These are phyloP conservation scores for Orchestes rusci DNA, from an alignment of 2,888 invertebrate genomes.

Conservation along the genomic window DNA sequence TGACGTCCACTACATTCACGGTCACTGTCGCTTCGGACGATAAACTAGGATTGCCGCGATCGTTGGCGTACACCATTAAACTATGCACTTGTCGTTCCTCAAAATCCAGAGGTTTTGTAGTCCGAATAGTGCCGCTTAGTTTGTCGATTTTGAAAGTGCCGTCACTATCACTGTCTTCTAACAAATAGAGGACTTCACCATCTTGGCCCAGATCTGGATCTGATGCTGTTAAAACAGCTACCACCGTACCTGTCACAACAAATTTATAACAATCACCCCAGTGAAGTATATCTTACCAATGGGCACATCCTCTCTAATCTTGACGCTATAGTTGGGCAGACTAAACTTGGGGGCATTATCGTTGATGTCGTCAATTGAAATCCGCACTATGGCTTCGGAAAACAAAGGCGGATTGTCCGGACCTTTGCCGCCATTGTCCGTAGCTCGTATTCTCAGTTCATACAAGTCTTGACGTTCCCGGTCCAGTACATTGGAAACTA, in stretches of 20 bases:
- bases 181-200: slow-evolving; percentile 73
- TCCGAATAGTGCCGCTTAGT: slow-evolving; percentile 78
- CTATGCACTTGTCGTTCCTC: slow-evolving; percentile 86
- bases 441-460: slow-evolving; percentile 70
- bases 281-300: slow-evolving; percentile 33
- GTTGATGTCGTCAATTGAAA: slow-evolving; percentile 83
- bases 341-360: slow-evolving; percentile 82
- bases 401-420: slow-evolving; percentile 54
- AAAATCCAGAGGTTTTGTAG: slow-evolving; percentile 73
- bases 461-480: slow-evolving; percentile 78
- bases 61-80: slow-evolving; percentile 75
- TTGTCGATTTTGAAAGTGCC: slow-evolving; percentile 76
- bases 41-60: slow-evolving; percentile 76
- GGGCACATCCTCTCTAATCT: slow-evolving; percentile 87
- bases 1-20: slow-evolving; percentile 87
- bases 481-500: slow-evolving; percentile 46
- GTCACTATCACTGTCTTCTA: slow-evolving; percentile 63
- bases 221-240: slow-evolving; percentile 73
- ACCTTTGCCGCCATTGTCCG: slow-evolving; percentile 60
- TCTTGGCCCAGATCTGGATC: slow-evolving; percentile 83
- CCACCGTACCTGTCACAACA: slow-evolving; percentile 61
- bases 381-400: slow-evolving; percentile 75
- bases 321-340: slow-evolving; percentile 64
- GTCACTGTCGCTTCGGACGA: slow-evolving; percentile 73
- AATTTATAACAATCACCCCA: too few species aligned